Evolutionary conservation across 2,888 invertebrate genomes (phyloP).

Genomic region (Homarus gammarus): DNA sequence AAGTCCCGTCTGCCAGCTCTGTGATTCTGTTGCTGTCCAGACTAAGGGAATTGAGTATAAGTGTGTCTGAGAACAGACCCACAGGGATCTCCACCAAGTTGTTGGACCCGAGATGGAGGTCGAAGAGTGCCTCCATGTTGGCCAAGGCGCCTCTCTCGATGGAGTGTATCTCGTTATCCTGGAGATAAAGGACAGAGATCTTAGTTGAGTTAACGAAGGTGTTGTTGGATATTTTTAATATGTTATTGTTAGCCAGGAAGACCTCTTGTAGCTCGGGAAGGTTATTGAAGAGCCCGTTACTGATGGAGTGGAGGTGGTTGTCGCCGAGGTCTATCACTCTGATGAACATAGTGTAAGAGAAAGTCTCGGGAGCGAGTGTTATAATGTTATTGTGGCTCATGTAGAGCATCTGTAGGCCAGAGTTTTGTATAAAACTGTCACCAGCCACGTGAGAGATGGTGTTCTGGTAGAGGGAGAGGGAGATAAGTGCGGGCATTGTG

Average conservation of each 20-base stretch:
- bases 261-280: conserved; percentile 89
- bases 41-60: conserved; percentile 88
- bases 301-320: conserved; percentile 92
- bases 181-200: conserved; percentile 73
- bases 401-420: conserved; percentile 89
- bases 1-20: conserved; percentile 87
- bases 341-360: conserved; percentile 87
- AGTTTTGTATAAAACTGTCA: conserved; percentile 88
- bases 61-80: conserved; percentile 81
- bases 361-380: conserved; percentile 81
- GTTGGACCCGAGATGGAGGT: conserved; percentile 75
- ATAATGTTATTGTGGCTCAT: conserved; percentile 86
- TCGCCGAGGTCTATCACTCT: conserved; percentile 91
- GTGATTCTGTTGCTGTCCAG: conserved; percentile 91
- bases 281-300: conserved; percentile 88
- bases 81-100: conserved; percentile 66
- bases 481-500: conserved; percentile 87
- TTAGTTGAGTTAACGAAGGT: conserved; percentile 74
- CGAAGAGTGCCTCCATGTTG: conserved; percentile 68
- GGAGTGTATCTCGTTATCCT: conserved; percentile 75
- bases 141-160: conserved; percentile 74
- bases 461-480: conserved; percentile 90
- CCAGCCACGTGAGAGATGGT: conserved; percentile 88
- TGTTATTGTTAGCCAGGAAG: conserved; percentile 91
- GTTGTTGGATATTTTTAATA: conserved; percentile 69